Base-by-base conservation (phyloP, 1,140 invertebrate species). In the Philopotamus ludificatus region DNA sequence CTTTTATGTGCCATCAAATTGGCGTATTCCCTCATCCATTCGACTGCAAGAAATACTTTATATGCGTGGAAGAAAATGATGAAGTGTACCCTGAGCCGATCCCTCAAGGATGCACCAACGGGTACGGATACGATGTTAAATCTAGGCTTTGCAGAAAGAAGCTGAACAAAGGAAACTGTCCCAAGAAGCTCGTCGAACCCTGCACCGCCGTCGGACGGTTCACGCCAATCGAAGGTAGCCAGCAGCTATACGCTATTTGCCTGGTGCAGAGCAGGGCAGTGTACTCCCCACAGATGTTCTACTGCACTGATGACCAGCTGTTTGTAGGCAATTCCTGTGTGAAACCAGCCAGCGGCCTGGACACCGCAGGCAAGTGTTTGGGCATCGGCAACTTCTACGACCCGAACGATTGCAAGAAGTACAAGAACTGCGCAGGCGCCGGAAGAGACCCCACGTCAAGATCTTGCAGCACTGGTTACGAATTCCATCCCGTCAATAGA, bases 381-480 rank as follows among this genome's bases (percentile, higher is more conserved):
- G 15, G 15, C 8, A 18, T 10, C 9, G 76, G 76, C 44, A 69
- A 75, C 18, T 77, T 75, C 23, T n/a, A n/a, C n/a, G n/a, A n/a
- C n/a, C n/a, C n/a, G n/a, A n/a, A n/a, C n/a, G n/a, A n/a, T n/a
- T n/a, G n/a, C n/a, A n/a, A n/a, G n/a, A n/a, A n/a, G n/a, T n/a
- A n/a, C n/a, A n/a, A n/a, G n/a, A n/a, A n/a, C 75, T 75, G 1
- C 75, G 77, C 71, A 74, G 76, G 3, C 74, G 21, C 73, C 73
- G 59, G 71, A 73, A 16, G 18, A 44, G 1, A 12, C 18, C 41
- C 41, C 9, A 44, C 9, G 3, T 15, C 18, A 3, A 44, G 41
- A 9, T 15, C 1, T 9, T 44, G 41, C 18, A 1, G n/a, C 9
- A 44, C n/a, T 44, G n/a, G 18, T 44, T 44, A 44, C 41, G 18